phyloP scores from a whole-genome alignment of 2,113 vertebrate genomes.

The Ellobius talpinus region DNA sequence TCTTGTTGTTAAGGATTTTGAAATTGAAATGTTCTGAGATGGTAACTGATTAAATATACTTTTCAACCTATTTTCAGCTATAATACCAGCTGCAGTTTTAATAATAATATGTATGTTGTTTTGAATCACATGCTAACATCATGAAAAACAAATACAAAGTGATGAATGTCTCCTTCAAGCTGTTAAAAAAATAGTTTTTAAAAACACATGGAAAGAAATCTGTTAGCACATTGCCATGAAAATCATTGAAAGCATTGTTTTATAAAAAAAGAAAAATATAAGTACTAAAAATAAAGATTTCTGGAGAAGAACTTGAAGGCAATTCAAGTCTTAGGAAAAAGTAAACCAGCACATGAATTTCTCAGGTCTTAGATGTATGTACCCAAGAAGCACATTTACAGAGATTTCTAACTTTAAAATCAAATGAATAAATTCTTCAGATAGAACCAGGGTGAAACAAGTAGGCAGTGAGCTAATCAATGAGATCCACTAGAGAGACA shows the following conservation, averaged over 20 bases:
- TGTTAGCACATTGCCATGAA: no score
- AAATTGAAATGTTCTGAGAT: neutral
- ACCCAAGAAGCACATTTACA: neutral
- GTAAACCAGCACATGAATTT: fast-evolving
- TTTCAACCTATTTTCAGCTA: neutral
- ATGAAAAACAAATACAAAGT: neutral
- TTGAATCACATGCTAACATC: neutral
- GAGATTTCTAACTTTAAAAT: neutral
- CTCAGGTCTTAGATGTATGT: neutral
- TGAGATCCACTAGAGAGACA: neutral
- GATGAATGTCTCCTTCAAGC: neutral
- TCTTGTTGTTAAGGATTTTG: neutral
- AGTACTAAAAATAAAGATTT: neutral
- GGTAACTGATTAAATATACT: neutral
- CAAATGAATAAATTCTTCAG: neutral
- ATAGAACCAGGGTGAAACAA: neutral
- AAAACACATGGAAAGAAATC: neutral
- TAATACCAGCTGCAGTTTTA: neutral
- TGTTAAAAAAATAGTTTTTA: neutral
- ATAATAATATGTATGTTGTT: neutral
- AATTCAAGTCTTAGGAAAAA: neutral
- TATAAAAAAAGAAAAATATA: neutral
- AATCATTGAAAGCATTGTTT: neutral
- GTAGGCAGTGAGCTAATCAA: neutral
- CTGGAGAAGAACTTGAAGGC: neutral